Evolutionary conservation across 2,113 vertebrate species (phyloP), one percentile per base, ranked within the genome.

Genomic region (Ondatra zibethicus): DNA sequence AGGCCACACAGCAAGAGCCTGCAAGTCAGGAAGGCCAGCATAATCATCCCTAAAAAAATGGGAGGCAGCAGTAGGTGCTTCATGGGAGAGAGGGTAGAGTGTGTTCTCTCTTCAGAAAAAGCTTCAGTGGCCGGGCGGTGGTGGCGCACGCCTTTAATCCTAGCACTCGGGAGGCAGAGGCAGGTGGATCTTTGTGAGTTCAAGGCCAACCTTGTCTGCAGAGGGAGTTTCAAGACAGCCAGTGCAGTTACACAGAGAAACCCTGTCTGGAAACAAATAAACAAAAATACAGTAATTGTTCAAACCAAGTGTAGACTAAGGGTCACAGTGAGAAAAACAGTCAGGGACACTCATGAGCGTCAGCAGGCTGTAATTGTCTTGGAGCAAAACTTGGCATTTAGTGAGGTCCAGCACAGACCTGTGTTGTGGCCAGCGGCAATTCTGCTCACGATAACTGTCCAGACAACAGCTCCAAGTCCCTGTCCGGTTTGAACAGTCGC

Each of bases 281-380:
- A 68, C 12, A 68, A 68, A 68, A 68, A 7, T 68, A 68, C 13
- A 68, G 13, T 68, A 29, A 39, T 2, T 39, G 31, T 77, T 31
- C 70, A 4, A 21, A 1, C 23, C 58, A 14, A 33, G 4, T 0
- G 5, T 58, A 19, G 7, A 1, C 2, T 1, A 17, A 10, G 36
- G 45, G 2, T 10, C 4, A 25, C 86, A 36, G 23, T 3, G 29
- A 61, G 36, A 36, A 3, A 11, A 31, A 16, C 4, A 1, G 33
- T 2, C 3, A 7, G 1, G 4, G 5, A 61, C 4, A 21, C 58
- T 21, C 58, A 58, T 58, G 58, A 6, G 19, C 14, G 58, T 58
- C 61, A 29, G 14, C 2, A 19, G 61, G 27, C 29, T 45, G 21
- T 50, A 7, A 5, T 25, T 14, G 0, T 27, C 21, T 5, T n/a